phyloP scores from a whole-genome alignment of 2,888 invertebrate species.

The Sceliomorpha sp. region DNA sequence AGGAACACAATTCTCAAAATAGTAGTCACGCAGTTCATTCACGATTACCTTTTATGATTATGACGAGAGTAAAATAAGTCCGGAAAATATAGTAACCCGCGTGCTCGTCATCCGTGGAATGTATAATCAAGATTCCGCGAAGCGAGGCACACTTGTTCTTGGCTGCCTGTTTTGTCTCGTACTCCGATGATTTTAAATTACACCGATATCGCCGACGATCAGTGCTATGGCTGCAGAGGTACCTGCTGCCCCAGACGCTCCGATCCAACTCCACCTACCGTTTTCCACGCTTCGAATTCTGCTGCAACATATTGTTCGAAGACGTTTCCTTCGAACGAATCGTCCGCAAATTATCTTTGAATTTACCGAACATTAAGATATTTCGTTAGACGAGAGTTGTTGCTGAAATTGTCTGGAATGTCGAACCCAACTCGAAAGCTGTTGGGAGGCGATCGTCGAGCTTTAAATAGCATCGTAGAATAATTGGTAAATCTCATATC shows the following conservation, averaged over 20 bases:
- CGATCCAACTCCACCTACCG: conserved; percentile 61
- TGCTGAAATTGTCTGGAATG: no score
- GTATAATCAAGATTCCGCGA: conserved; percentile 73
- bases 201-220: conserved; percentile 72
- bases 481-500: conserved; percentile 16
- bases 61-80: conserved; percentile 46
- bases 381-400: no score
- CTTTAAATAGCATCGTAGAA: neutral
- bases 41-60: conserved; percentile 58
- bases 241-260: conserved; percentile 63
- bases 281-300: conserved; percentile 62
- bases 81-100: conserved; percentile 55
- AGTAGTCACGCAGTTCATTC: no score
- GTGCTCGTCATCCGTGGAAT: conserved; percentile 67
- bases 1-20: no score
- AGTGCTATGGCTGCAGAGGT: conserved; percentile 67
- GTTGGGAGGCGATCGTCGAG: no score
- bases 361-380: no score
- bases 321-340: no score
- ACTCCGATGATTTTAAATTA: conserved; percentile 76
- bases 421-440: no score
- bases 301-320: no score
- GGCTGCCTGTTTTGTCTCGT: conserved; percentile 73
- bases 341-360: no score
- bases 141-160: conserved; percentile 68